Evolutionary conservation across 2,113 vertebrate genomes (phyloP), one percentile per base, ranked within the genome.

Genomic region (Alosa alosa): DNA sequence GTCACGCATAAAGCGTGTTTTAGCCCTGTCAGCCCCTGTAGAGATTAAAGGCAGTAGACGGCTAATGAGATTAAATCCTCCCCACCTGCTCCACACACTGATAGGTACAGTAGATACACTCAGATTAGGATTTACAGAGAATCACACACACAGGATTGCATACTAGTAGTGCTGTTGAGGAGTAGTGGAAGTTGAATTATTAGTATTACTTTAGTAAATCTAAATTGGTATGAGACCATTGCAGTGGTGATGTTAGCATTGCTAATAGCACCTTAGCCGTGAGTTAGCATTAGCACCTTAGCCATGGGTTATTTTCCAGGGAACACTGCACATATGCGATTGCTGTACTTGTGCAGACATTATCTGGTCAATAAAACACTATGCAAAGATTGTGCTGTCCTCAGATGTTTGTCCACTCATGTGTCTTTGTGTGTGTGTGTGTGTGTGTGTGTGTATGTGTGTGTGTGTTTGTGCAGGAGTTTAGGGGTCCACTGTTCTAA

Each of bases 401-500:
- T 64, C 7, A 7, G 6, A 8, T 64, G 20, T 64, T 22, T 64
- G 22, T 64, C 47, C 6, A n/a, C 9, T 49, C 47, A 11, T 8
- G 1, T 49, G 47, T 1, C 8, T 49, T 47, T 52, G 49, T 84
- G 11, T 72, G 18, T 82, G 72, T 47, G 75, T 57, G 0, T 85
- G 52, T 25, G 57, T 64, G 60, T 64, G 60, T 64, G 22, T 64
- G 60, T 64, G 22, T 72, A 25, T 72, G 64, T 72, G 64, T 72
- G 64, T 72, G 64, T 72, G 82, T 84, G 2, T 45, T 41, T 50
- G 68, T 44, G 85, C 87, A 99, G 98, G 97, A 99, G 98, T 95
- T 95, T 99, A 86, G 98, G 98, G 17, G 98, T 99, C 87, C 98
- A 99, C 86, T 98, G 97, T 91, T 99, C 98, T 78, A 99, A 99